These are phyloP conservation scores for Grammomys dolichurus DNA, from an alignment of 2,113 vertebrate genomes.

Conservation along the genomic window DNA sequence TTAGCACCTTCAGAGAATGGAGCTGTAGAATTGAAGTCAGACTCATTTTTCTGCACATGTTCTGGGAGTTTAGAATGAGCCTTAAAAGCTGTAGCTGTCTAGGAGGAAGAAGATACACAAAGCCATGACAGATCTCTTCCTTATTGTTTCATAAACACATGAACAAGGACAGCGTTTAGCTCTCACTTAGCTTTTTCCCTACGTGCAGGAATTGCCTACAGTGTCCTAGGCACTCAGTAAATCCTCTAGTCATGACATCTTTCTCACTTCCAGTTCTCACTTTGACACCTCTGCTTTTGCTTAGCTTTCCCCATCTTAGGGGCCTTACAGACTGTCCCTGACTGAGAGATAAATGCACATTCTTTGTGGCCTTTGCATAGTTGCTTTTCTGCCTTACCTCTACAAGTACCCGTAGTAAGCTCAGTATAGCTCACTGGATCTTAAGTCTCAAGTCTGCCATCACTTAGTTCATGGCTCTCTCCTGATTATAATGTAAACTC, in stretches of 20 bases:
- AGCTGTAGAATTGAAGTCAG: slow-evolving; percentile 3
- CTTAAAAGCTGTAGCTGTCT: background rate
- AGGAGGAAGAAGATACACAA: background rate
- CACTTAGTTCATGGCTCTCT: background rate
- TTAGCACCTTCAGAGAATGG: background rate
- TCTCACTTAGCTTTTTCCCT: slow-evolving; percentile 6
- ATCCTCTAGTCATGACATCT: background rate
- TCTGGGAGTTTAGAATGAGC: background rate
- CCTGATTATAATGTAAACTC: background rate
- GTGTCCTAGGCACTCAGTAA: background rate
- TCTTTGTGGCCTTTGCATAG: slow-evolving; percentile 26
- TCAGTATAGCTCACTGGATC: fast-evolving
- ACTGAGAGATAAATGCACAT: background rate
- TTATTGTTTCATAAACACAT: slow-evolving; percentile 21
- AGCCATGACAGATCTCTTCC: background rate
- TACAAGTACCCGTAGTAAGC: background rate
- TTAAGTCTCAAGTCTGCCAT: background rate
- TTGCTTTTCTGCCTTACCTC: background rate
- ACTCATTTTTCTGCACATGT: background rate
- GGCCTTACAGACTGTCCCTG: background rate
- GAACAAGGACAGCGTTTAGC: background rate
- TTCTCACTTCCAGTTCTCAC: background rate
- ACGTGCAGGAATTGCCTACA: background rate
- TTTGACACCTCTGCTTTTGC: slow-evolving; percentile 22
- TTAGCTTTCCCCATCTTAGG: background rate